Percentiles rank a stretch among this genome's conserved stretches.
phyloP scores from a whole-genome alignment of 2,113 vertebrate genomes.

The Balaenoptera acutorostrata region DNA sequence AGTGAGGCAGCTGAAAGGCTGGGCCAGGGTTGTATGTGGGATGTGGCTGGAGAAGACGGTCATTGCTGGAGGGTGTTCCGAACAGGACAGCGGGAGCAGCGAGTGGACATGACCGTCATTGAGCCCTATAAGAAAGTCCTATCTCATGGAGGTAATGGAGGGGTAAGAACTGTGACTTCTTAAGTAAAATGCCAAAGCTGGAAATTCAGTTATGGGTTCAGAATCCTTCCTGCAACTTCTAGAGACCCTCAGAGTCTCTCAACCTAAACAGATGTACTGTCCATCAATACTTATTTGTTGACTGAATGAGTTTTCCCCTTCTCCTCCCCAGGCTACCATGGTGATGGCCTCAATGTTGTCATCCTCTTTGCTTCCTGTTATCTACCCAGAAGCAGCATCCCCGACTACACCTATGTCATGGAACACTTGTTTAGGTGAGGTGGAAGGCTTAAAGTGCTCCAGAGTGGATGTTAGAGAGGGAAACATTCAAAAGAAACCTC shows the following conservation, averaged over 20 bases:
- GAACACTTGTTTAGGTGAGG: constrained; percentile 89
- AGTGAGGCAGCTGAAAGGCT: constrained; percentile 59
- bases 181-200: neutral
- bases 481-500: neutral
- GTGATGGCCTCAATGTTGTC: constrained; percentile 85
- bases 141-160: constrained; percentile 85
- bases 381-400: constrained; percentile 83
- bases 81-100: constrained; percentile 76
- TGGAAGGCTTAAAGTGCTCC: neutral
- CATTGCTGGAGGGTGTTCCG: constrained; percentile 84
- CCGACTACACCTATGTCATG: constrained; percentile 88
- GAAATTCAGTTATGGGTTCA: neutral
- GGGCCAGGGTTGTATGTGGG: constrained; percentile 74
- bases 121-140: constrained; percentile 87
- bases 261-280: neutral
- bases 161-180: accelerated
- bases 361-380: constrained; percentile 87
- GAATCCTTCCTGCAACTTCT: neutral
- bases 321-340: constrained; percentile 83
- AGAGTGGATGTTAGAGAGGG: neutral
- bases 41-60: constrained; percentile 81
- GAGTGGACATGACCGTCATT: constrained; percentile 85
- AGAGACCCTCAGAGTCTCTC: neutral
- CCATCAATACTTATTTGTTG: neutral
- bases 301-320: neutral